These are phyloP conservation scores for Hirtodrosophila histrioides DNA, from an alignment of 2,888 invertebrate species.

Conservation along the genomic window DNA sequence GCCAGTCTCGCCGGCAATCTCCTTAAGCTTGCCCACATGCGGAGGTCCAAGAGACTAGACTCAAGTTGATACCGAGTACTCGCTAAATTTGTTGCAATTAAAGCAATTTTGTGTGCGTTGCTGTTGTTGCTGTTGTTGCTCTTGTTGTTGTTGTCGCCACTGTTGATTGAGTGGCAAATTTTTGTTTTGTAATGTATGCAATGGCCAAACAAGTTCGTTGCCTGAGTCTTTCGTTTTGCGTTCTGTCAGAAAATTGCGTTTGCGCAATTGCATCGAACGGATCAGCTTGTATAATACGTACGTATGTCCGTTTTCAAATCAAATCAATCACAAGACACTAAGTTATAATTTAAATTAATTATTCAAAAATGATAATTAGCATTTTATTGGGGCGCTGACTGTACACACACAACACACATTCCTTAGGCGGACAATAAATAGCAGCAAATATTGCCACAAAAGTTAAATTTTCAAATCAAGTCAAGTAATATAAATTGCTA, in stretches of 20 bases:
- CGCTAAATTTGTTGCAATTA: constrained; percentile 71
- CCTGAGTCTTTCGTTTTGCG: constrained; percentile 60
- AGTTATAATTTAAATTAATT: constrained; percentile 71
- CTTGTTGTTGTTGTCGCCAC: constrained; percentile 24
- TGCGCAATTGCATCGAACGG: constrained; percentile 43
- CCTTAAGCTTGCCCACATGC: constrained; percentile 41
- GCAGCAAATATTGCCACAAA: neutral
- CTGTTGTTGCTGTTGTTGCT: constrained; percentile 33
- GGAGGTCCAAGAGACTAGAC: constrained; percentile 24
- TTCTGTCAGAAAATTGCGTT: constrained; percentile 48
- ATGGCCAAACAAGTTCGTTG: constrained; percentile 70
- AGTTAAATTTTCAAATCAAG: neutral
- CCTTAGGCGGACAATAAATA: constrained; percentile 1
- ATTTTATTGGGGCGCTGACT: constrained; percentile 22
- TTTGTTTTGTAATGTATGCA: constrained; percentile 55
- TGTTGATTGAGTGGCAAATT: constrained; percentile 73
- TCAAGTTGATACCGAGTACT: constrained; percentile 57
- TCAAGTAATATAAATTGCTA: constrained; percentile 13
- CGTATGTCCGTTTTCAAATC: too few species aligned
- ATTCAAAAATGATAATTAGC: constrained; percentile 55
- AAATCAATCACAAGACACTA: constrained; percentile 16
- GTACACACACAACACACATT: constrained; percentile 6
- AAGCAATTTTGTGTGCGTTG: constrained; percentile 71
- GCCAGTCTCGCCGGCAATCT: constrained; percentile 20
- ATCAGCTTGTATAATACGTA: constrained; percentile 16